Evolutionary conservation across 2,888 invertebrate species (phyloP), one percentile per base, ranked within the genome.

Genomic region (Leptinotarsa peninsularis): DNA sequence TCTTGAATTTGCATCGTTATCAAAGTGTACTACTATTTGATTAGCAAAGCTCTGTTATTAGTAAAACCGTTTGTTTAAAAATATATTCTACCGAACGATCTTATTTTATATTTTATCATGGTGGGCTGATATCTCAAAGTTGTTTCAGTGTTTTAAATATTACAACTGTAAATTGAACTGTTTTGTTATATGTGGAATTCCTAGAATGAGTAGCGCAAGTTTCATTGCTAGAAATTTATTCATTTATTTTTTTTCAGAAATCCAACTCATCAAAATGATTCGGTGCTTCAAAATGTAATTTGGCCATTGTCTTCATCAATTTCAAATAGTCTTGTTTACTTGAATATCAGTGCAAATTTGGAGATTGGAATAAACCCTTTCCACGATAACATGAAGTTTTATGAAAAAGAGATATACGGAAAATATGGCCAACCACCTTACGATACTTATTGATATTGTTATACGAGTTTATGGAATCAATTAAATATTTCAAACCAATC

Each of bases 371-470:
- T 52, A n/a, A 75, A 79, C 52, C 81, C 82, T 14, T 78, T 78
- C 72, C 63, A 80, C 15, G 72, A 76, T 1, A 77, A 77, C 56
- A 81, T 81, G 81, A 69, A 73, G 52, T 82, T 82, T 73, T 82
- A 82, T 60, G 78, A 58, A 1, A 23, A 81, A 49, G 60, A 49
- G 1, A 73, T 82, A 52, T 82, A 82, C 72, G 18, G 56, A 49
- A 71, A 72, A 43, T 80, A 81, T 27, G 82, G 82, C 21, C 74
- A 77, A 15, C 76, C 79, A 2, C 80, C 81, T n/a, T 80, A 76
- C 68, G 76, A 80, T 27, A 81, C 82, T 10, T 82, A 81, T 66
- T 82, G 63, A 63, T 63, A 0, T 4, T 10, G 14, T 3, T 17
- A 15, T 60, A 27, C 0, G 10, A 43, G 3, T 17, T 15, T 15